These are phyloP conservation scores for Neocrepidodera transversa DNA, from an alignment of 2,888 invertebrate genomes.

Conservation along the genomic window DNA sequence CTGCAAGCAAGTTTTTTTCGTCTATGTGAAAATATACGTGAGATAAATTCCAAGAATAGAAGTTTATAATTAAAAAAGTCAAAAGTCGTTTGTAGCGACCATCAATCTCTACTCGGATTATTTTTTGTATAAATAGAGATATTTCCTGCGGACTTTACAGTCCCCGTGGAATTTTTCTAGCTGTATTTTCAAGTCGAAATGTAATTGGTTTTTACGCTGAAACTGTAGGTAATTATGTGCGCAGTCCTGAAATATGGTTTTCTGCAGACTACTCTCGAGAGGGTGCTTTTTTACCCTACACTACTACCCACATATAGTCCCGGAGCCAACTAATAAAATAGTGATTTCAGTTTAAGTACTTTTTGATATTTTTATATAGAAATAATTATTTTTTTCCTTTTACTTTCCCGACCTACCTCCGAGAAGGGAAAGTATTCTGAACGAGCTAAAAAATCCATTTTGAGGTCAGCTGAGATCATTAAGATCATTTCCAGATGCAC, in stretches of 20 bases:
- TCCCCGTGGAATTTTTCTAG: constrained; percentile 6
- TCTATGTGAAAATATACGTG: no score
- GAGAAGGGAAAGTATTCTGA: no score
- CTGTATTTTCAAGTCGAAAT: constrained; percentile 21
- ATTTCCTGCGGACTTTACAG: constrained; percentile 6
- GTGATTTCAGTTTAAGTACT: not conserved
- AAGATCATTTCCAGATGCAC: no score
- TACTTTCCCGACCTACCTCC: no score
- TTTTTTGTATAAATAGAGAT: constrained; percentile 5
- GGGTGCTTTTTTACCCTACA: constrained; percentile 2
- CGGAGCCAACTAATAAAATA: not conserved
- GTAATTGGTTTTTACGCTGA: constrained; percentile 21
- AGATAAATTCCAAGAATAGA: not conserved
- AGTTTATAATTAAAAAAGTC: constrained; percentile 3
- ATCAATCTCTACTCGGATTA: constrained; percentile 9
- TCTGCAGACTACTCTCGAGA: constrained; percentile 14
- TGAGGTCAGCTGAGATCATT: no score
- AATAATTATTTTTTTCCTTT: no score
- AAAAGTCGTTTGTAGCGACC: not conserved
- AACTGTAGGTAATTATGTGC: constrained; percentile 25
- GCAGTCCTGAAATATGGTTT: constrained; percentile 19
- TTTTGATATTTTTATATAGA: no score
- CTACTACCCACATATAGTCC: constrained; percentile 5
- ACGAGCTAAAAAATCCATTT: no score
- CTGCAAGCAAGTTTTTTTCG: no score